Evolutionary conservation across 2,113 vertebrate genomes (phyloP), one percentile per base, ranked within the genome.

Genomic region (Cervus canadensis): DNA sequence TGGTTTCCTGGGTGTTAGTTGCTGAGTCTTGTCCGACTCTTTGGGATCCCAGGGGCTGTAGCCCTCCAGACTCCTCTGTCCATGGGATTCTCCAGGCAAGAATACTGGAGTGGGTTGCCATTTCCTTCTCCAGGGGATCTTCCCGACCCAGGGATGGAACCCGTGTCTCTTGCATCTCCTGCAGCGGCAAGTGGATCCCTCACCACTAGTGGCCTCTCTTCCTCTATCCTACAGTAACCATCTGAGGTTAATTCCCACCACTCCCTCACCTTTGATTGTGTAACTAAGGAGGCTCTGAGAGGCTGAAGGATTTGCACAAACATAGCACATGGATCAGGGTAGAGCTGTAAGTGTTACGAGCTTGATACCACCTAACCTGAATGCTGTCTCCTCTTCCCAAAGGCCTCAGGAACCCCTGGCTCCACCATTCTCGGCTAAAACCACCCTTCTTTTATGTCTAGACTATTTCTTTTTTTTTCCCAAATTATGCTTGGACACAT

Each of bases 261-360:
- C 17, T 26, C 2, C 16, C 11, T 16, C 26, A 1, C 57, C 57
- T 82, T 21, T 21, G 30, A 5, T 30, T 36, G 62, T 25, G 1
- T 50, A 8, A 21, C 25, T n/a, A 7, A 7, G 1, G 82, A 59
- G 43, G 26, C 30, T 28, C 26, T 43, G 64, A 54, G 62, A 84
- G 43, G 10, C 8, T 1, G 10, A 76, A 25, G 33, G 71, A 43
- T 52, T 16, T 1, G 0, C 6, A 8, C 2, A 2, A 2, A 17
- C 1, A 0, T 45, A 4, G 0, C 21, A 6, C 1, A 5, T 7
- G 5, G 0, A 10, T n/a, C 15, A 5, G 10, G 52, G 40, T 17
- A 23, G 78, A 45, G 23, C 81, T 85, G 40, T 14, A 87, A 9
- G 79, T 48, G 33, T 26, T 1, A 8, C 10, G 50, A 33, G 23